Conservation (phyloP, 2,113 vertebrate species). For the Petrocephalus zakoni region DNA sequence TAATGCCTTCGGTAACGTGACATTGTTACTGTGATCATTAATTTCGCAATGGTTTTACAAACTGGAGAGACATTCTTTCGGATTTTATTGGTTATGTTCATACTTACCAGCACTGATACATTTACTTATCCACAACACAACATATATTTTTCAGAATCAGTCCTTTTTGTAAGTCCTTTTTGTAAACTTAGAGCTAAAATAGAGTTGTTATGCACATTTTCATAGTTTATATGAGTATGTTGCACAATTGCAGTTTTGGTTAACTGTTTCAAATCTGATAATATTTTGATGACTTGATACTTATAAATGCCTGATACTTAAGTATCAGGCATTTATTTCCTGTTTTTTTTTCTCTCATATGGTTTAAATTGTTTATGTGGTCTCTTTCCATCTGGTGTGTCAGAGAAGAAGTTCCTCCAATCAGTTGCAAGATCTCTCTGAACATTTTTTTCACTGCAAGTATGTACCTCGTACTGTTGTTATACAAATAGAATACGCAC, state of each 20-base stretch:
- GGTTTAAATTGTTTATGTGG: neutral
- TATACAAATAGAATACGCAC: neutral
- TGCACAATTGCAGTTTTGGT: neutral
- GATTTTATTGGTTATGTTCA: neutral
- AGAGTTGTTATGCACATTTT: too few relatives aligned
- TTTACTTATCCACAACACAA: neutral
- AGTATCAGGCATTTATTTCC: neutral
- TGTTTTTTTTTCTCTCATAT: neutral
- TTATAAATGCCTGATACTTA: too few relatives aligned
- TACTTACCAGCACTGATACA: neutral
- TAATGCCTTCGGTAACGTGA: neutral
- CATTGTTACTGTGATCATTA: neutral
- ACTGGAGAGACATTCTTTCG: neutral
- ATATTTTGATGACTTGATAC: neutral
- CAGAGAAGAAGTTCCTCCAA: neutral
- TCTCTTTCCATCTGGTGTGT: neutral
- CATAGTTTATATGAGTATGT: too few relatives aligned
- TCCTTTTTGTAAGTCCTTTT: neutral
- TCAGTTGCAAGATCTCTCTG: neutral
- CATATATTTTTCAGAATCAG: neutral
- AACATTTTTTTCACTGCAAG: neutral
- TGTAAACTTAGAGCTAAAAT: too few relatives aligned
- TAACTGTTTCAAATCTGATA: neutral
- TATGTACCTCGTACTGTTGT: neutral
- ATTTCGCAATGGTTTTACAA: neutral